Percentiles rank a stretch among this genome's conserved stretches.
These are phyloP conservation scores for Laspeyria flexula DNA, from an alignment of 2,888 invertebrate genomes.

Conservation along the genomic window DNA sequence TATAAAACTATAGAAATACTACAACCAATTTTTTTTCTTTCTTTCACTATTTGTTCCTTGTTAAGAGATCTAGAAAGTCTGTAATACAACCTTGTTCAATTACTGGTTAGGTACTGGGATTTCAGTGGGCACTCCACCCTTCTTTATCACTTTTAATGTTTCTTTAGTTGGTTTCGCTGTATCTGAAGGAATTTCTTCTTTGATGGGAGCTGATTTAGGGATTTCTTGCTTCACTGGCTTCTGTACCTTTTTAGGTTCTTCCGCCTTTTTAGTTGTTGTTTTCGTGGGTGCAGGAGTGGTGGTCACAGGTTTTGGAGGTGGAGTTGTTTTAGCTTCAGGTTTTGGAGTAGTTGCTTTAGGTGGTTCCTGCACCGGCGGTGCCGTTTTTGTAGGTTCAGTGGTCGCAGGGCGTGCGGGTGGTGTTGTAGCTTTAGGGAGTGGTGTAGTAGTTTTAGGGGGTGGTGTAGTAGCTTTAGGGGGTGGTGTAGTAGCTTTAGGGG, in stretches of 20 bases:
- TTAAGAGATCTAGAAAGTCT: constrained; percentile 36
- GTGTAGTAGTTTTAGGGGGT: background rate
- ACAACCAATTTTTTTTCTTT: constrained; percentile 31
- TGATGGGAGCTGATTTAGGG: constrained; percentile 68
- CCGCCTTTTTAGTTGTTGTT: constrained; percentile 22
- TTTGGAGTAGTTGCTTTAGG: constrained; percentile 6
- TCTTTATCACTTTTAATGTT: constrained; percentile 87
- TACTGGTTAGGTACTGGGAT: constrained; percentile 72
- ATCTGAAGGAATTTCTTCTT: constrained; percentile 84
- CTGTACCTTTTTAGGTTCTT: constrained; percentile 21
- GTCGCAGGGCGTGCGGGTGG: background rate
- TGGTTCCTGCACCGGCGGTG: background rate
- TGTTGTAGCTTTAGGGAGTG: constrained; percentile 1
- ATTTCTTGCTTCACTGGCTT: constrained; percentile 25
- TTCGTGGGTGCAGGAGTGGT: constrained; percentile 12
- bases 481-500: too few relatives aligned
- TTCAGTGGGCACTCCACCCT: constrained; percentile 79
- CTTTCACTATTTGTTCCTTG: constrained; percentile 33
- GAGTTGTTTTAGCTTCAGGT: background rate
- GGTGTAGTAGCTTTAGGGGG: background rate
- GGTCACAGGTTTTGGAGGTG: background rate
- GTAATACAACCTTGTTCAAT: constrained; percentile 27
- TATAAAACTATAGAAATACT: constrained; percentile 19
- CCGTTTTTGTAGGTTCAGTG: constrained; percentile 2
- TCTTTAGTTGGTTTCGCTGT: constrained; percentile 82